Evolutionary conservation across 1,140 invertebrate genomes (phyloP).

Genomic region (Conus betulinus): DNA sequence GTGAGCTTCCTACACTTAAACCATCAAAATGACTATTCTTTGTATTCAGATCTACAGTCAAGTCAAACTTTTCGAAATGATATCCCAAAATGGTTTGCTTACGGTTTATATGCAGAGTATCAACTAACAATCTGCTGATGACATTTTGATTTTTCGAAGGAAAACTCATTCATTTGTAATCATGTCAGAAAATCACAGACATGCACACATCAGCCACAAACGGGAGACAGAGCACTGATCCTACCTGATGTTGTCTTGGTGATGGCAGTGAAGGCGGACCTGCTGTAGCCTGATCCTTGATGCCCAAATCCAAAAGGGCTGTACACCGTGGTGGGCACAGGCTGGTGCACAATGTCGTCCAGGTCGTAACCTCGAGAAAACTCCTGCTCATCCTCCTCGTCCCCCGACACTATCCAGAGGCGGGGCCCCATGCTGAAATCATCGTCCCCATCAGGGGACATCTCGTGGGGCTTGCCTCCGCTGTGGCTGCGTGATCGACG

Average conservation of each 20-base stretch:
- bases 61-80: no score
- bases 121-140: no score
- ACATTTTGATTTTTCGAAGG: no score
- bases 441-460: constrained; percentile 40
- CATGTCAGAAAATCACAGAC: no score
- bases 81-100: no score
- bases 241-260: constrained; percentile 20
- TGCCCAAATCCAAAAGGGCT: constrained; percentile 38
- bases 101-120: no score
- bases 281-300: not conserved
- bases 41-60: no score
- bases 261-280: constrained; percentile 10
- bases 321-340: constrained; percentile 39
- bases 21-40: no score
- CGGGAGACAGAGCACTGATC: no score
- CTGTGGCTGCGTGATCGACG: constrained; percentile 7
- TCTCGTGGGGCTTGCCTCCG: constrained; percentile 9
- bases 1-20: no score
- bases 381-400: constrained; percentile 50
- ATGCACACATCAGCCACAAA: no score
- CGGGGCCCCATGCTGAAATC: constrained; percentile 44
- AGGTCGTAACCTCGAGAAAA: constrained; percentile 53
- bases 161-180: no score
- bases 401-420: constrained; percentile 50
- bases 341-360: constrained; percentile 43